Conservation (phyloP, 2,888 invertebrate genomes). For the Panopea generosa region DNA sequence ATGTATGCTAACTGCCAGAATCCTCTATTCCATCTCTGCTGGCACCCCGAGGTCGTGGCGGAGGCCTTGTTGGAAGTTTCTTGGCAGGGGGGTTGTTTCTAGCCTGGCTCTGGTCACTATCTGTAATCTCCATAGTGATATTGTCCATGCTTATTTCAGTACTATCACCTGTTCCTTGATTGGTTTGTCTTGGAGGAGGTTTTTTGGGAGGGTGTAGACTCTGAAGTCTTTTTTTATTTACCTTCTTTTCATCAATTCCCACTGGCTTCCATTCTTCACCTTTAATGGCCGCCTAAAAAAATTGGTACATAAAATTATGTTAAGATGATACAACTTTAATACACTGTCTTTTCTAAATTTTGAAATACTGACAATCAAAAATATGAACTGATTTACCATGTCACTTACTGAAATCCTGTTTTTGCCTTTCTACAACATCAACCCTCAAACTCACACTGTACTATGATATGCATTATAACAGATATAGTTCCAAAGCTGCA, state of each 20-base stretch:
- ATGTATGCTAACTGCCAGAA: background rate
- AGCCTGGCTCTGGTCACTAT: background rate
- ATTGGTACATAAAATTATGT: no score
- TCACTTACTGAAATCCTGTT: no score
- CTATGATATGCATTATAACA: no score
- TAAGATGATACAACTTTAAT: no score
- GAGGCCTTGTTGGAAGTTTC: constrained; percentile 25
- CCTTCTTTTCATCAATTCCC: constrained; percentile 49
- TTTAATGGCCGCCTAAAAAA: constrained; percentile 78
- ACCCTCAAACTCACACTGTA: no score
- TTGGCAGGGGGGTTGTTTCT: constrained; percentile 1
- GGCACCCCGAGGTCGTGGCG: constrained; percentile 35
- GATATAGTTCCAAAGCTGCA: no score
- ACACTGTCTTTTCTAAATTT: no score
- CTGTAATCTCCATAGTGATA: constrained; percentile 40
- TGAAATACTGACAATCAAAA: no score
- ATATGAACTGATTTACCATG: no score
- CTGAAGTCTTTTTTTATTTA: constrained; percentile 48
- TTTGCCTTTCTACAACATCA: no score
- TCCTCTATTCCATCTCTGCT: constrained; percentile 36
- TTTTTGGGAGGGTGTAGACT: constrained; percentile 67
- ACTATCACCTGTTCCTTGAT: background rate
- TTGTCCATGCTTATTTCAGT: constrained; percentile 6
- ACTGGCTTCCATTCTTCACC: constrained; percentile 81
- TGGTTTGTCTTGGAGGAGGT: constrained; percentile 60